Conservation (phyloP, 2,797 vertebrate species). For the Moxostoma hubbsi region DNA sequence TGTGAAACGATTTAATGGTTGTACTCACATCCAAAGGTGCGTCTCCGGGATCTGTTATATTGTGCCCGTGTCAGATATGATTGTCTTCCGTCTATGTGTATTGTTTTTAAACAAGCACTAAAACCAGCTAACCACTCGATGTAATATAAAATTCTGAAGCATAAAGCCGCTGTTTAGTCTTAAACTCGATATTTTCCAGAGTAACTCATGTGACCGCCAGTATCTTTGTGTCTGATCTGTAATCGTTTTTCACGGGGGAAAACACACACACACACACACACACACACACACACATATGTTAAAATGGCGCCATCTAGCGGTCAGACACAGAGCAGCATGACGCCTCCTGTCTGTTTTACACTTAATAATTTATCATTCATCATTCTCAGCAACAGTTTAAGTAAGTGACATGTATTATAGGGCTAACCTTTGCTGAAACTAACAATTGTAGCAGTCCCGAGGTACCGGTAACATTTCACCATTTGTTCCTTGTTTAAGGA, state of each 20-base stretch:
- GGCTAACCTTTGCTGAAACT: too few species aligned
- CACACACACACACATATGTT: too few species aligned
- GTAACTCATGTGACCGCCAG: not conserved
- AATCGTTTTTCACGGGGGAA: not conserved
- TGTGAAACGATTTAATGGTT: not conserved
- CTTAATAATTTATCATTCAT: too few species aligned
- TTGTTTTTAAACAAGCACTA: not conserved
- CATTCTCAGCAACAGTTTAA: too few species aligned
- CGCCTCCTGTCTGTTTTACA: not conserved
- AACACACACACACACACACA: too few species aligned
- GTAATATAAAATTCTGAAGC: not conserved
- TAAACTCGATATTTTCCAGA: not conserved
- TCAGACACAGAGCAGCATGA: not conserved
- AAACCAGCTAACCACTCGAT: not conserved
- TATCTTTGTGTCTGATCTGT: not conserved
- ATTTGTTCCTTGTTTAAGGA: too few species aligned
- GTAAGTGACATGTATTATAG: too few species aligned
- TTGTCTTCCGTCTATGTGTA: not conserved
- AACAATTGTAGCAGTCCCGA: too few species aligned
- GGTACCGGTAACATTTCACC: too few species aligned
- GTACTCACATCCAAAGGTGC: slow-evolving; percentile 22
- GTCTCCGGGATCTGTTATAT: slow-evolving; percentile 1
- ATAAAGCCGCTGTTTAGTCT: not conserved
- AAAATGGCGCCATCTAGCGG: not conserved
- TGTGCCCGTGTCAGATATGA: not conserved